Percentiles rank a stretch among this genome's conserved stretches.
Conservation (phyloP, 1,140 invertebrate genomes). For the Bombus vancouverensis region DNA sequence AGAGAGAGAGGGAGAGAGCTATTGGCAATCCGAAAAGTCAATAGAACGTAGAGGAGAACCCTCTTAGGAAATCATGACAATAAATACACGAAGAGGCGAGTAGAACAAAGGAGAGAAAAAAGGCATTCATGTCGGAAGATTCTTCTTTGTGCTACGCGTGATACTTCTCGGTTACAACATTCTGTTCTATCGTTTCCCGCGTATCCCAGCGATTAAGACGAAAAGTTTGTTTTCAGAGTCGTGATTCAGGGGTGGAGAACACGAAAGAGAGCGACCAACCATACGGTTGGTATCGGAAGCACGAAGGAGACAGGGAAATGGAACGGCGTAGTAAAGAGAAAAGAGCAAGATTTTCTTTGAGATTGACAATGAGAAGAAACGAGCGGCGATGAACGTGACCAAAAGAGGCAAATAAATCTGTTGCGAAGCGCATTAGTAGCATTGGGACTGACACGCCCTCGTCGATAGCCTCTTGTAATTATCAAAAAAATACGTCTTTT, state of each 20-base stretch:
- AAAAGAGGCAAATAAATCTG: conserved; percentile 43
- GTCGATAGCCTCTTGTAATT: not conserved
- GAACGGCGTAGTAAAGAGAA: not conserved
- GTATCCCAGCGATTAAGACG: conserved; percentile 35
- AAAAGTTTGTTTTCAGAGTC: conserved; percentile 49
- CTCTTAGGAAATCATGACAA: conserved; percentile 29
- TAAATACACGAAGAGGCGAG: not conserved
- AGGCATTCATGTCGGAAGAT: not conserved
- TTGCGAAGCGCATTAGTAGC: not conserved
- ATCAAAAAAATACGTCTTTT: not conserved
- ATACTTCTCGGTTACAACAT: conserved; percentile 17
- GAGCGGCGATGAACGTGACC: conserved; percentile 4
- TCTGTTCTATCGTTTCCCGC: conserved; percentile 26
- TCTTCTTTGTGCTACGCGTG: conserved; percentile 10
- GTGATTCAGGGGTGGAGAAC: conserved; percentile 22
- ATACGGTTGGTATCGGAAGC: not conserved
- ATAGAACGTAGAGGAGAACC: not conserved
- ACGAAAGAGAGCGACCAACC: not conserved
- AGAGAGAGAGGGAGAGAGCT: not conserved
- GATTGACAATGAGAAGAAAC: conserved; percentile 12
- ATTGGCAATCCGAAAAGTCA: not conserved
- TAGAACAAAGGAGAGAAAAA: not conserved
- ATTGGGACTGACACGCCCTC: not conserved
- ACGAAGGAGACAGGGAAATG: not conserved
- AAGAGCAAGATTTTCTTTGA: not conserved